A percentile compares a stretch with the other conserved stretches of the same genome.
These are phyloP conservation scores for Oreotrochilus melanogaster DNA, from an alignment of 2,113 vertebrate genomes.

Conservation along the genomic window DNA sequence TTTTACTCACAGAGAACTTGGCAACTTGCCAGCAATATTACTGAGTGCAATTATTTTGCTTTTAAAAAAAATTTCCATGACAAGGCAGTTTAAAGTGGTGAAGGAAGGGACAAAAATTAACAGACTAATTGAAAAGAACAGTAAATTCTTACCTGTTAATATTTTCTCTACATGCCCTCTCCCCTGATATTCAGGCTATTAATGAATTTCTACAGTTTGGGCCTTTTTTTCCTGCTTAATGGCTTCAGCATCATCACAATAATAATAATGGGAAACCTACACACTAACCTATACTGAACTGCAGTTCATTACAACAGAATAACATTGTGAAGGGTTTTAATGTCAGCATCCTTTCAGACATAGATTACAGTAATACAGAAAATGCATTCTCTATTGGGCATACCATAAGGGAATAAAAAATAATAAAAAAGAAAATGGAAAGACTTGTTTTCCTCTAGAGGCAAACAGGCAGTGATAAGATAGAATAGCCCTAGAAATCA, in stretches of 20 bases:
- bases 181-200: neutral
- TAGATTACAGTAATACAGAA: neutral
- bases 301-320: neutral
- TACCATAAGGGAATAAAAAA: neutral
- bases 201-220: neutral
- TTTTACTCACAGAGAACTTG: slow-evolving; percentile 12
- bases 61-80: neutral
- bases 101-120: slow-evolving; percentile 32
- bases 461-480: neutral
- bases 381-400: neutral
- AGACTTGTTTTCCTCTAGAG: neutral
- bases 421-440: neutral
- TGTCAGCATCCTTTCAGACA: neutral
- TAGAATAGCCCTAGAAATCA: neutral
- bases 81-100: neutral
- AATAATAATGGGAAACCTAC: neutral
- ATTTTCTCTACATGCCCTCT: neutral
- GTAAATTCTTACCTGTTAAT: slow-evolving; percentile 1
- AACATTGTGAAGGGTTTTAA: neutral
- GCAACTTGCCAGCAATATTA: neutral
- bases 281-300: slow-evolving; percentile 9
- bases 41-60: slow-evolving; percentile 21
- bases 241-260: neutral
- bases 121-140: neutral
- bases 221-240: neutral